Conservation (phyloP, 2,797 vertebrate genomes). For the Spinus olivaceus region DNA sequence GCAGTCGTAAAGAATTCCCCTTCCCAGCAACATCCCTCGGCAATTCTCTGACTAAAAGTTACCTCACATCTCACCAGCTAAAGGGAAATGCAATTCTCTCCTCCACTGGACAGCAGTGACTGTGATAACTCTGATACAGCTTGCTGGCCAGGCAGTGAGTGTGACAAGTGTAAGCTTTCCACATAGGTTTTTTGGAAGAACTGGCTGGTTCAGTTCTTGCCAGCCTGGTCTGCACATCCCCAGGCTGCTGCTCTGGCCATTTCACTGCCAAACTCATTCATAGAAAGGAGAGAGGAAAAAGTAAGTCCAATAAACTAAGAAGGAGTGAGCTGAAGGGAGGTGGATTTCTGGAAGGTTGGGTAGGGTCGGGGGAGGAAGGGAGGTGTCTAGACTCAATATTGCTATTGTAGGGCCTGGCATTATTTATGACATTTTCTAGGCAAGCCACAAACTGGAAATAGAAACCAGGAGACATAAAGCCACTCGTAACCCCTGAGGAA, state of each 20-base stretch:
- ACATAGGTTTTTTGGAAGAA: background rate
- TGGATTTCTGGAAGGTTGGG: constrained; percentile 54
- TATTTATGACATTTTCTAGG: constrained; percentile 67
- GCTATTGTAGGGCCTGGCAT: constrained; percentile 63
- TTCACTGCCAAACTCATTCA: constrained; percentile 58
- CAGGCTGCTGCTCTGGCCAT: constrained; percentile 38
- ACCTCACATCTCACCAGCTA: constrained; percentile 41
- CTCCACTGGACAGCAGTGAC: background rate
- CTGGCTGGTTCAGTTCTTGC: background rate
- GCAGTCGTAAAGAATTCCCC: constrained; percentile 52
- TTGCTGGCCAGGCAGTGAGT: background rate
- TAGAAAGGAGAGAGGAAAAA: constrained; percentile 59
- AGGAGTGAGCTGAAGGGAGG: background rate
- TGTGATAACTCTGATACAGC: background rate
- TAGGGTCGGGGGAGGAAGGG: constrained; percentile 57
- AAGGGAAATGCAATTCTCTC: background rate
- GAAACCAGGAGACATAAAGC: constrained; percentile 62
- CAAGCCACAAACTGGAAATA: constrained; percentile 59
- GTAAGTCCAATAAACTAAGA: constrained; percentile 22
- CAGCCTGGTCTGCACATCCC: constrained; percentile 43
- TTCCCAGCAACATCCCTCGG: constrained; percentile 44
- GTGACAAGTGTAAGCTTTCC: constrained; percentile 20
- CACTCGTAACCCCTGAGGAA: constrained; percentile 52
- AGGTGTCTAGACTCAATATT: constrained; percentile 68
- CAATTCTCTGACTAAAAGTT: constrained; percentile 37